Conservation (phyloP, 2,797 vertebrate genomes). For the Gymnoscopelus microlampas region DNA sequence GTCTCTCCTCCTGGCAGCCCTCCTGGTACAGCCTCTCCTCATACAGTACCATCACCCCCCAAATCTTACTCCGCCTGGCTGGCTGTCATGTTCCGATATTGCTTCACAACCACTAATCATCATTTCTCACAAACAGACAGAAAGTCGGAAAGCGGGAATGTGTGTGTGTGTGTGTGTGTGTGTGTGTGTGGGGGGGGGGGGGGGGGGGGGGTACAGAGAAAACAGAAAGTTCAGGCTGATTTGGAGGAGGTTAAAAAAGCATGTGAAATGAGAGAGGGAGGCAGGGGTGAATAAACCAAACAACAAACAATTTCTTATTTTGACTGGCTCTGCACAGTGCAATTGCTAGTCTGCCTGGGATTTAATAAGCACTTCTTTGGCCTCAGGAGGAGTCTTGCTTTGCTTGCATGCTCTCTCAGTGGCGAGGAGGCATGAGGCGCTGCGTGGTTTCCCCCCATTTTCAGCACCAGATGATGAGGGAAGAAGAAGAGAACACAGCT, state of each 20-base stretch:
- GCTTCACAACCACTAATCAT: constrained; percentile 60
- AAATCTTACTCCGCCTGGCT: constrained; percentile 56
- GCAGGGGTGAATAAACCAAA: constrained; percentile 70
- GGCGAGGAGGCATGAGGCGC: constrained; percentile 48
- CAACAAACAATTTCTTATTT: constrained; percentile 80
- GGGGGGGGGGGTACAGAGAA: constrained; percentile 30
- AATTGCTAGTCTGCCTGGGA: constrained; percentile 72
- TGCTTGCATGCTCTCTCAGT: constrained; percentile 64
- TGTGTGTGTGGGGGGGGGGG: neutral
- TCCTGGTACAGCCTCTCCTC: constrained; percentile 59
- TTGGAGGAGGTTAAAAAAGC: constrained; percentile 74
- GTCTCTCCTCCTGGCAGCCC: constrained; percentile 55
- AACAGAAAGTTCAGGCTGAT: constrained; percentile 55
- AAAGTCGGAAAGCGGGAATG: constrained; percentile 7
- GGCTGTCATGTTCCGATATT: constrained; percentile 70
- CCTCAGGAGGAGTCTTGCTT: constrained; percentile 69
- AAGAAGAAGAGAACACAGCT: constrained; percentile 59
- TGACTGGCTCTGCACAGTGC: constrained; percentile 68
- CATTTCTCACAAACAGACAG: constrained; percentile 58
- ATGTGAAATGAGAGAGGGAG: constrained; percentile 69
- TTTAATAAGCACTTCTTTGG: constrained; percentile 80
- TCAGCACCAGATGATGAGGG: constrained; percentile 55
- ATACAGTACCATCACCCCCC: constrained; percentile 63
- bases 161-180: no score
- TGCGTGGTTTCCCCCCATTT: constrained; percentile 56